Evolutionary conservation across 2,113 vertebrate species (phyloP).

Genomic region (Mastomys natalensis): DNA sequence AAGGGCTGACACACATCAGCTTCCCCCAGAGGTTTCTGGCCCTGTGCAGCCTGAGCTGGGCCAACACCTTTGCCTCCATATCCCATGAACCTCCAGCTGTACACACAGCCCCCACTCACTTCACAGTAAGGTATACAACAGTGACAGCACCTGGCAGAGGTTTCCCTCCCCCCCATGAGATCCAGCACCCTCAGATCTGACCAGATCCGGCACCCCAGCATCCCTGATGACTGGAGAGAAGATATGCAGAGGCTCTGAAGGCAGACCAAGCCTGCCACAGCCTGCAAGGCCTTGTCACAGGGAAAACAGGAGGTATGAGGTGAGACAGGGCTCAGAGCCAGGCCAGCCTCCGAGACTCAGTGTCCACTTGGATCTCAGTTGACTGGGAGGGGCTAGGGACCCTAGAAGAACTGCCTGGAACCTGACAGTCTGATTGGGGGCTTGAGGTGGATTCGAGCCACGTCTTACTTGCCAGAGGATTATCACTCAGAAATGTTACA

Average conservation of each 20-base stretch:
- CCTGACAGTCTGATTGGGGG: background rate
- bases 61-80: background rate
- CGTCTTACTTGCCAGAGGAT: background rate
- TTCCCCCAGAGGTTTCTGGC: conserved; percentile 51
- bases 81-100: background rate
- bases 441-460: background rate
- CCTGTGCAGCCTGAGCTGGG: background rate
- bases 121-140: background rate
- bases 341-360: background rate
- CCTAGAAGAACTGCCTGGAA: background rate
- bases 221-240: background rate
- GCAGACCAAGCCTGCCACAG: background rate
- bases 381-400: background rate
- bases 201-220: background rate
- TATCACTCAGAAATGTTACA: background rate
- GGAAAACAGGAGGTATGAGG: background rate
- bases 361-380: background rate
- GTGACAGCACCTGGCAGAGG: rapidly evolving
- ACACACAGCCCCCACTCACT: background rate
- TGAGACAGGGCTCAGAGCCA: background rate
- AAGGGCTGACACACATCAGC: background rate
- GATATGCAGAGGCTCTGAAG: background rate
- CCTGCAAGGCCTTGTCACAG: background rate
- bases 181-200: background rate
- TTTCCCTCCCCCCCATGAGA: background rate